These are phyloP conservation scores for Malurus leucopterus DNA, from an alignment of 2,797 vertebrate species.

Conservation along the genomic window DNA sequence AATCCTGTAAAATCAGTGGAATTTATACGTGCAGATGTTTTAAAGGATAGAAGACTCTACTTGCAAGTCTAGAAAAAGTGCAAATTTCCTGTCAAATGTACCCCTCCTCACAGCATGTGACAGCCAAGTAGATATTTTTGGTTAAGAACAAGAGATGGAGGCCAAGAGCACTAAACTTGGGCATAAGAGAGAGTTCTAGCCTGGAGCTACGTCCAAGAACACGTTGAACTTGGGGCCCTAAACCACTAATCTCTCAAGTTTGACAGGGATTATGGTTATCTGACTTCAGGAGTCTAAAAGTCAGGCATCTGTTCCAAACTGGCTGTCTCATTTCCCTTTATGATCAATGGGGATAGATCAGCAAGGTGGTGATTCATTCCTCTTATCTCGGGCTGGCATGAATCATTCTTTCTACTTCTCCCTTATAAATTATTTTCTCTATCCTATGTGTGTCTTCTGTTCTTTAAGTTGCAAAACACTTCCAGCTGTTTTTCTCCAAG, in stretches of 20 bases:
- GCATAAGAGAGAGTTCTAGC: neutral
- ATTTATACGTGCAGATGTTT: neutral
- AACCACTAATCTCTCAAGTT: constrained; percentile 5
- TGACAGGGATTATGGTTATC: neutral
- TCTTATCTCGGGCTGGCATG: neutral
- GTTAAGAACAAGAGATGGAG: neutral
- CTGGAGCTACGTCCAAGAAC: neutral
- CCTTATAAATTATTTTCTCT: neutral
- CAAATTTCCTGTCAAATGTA: neutral
- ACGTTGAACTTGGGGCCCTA: neutral
- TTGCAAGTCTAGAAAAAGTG: neutral
- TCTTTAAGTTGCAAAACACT: neutral
- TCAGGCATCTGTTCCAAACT: constrained; percentile 4
- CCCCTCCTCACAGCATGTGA: neutral
- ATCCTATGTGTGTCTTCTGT: neutral
- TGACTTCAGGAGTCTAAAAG: constrained; percentile 39
- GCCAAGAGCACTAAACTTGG: neutral
- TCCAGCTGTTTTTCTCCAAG: neutral
- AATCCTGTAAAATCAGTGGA: neutral
- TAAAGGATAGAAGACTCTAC: neutral
- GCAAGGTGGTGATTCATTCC: constrained; percentile 42
- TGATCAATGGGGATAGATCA: constrained; percentile 48
- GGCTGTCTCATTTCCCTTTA: constrained; percentile 49
- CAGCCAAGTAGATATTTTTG: neutral
- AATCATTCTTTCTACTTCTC: constrained; percentile 8